phyloP scores from a whole-genome alignment of 2,888 invertebrate species.

The Agrochola litura region DNA sequence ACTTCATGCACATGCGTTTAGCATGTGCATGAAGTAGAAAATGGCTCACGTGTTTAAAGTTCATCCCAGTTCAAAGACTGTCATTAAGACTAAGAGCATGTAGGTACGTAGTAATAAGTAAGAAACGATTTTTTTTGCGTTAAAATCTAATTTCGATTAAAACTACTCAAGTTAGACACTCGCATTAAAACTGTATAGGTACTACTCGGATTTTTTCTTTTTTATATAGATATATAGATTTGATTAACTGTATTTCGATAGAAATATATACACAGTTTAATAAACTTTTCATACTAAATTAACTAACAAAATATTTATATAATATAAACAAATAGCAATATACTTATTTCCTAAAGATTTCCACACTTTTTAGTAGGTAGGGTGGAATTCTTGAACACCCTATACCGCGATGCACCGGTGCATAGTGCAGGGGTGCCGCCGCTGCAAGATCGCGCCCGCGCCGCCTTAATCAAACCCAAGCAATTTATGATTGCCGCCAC shows the following conservation, averaged over 20 bases:
- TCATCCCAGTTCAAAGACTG: neutral
- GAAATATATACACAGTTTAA: too few species aligned
- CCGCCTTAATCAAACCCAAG: slow-evolving; percentile 88
- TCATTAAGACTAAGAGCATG: too few species aligned
- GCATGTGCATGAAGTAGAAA: neutral
- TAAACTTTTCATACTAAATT: too few species aligned
- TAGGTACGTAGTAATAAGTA: too few species aligned
- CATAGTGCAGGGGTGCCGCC: slow-evolving; percentile 76
- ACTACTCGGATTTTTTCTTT: neutral
- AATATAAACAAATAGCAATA: too few species aligned
- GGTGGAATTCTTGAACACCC: slow-evolving; percentile 67
- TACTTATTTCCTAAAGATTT: too few species aligned
- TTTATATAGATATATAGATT: too few species aligned
- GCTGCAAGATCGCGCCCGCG: slow-evolving; percentile 72
- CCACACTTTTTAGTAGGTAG: neutral
- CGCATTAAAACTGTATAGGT: neutral
- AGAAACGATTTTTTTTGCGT: too few species aligned
- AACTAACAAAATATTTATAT: too few species aligned
- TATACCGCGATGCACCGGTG: slow-evolving; percentile 81
- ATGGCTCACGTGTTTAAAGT: slow-evolving; percentile 5
- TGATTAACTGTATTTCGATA: too few species aligned
- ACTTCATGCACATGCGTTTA: too few species aligned
- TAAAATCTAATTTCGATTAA: neutral
- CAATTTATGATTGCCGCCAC: slow-evolving; percentile 85
- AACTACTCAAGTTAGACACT: neutral